phyloP scores from a whole-genome alignment of 2,797 vertebrate genomes.

The Pipistrellus pygmaeus region DNA sequence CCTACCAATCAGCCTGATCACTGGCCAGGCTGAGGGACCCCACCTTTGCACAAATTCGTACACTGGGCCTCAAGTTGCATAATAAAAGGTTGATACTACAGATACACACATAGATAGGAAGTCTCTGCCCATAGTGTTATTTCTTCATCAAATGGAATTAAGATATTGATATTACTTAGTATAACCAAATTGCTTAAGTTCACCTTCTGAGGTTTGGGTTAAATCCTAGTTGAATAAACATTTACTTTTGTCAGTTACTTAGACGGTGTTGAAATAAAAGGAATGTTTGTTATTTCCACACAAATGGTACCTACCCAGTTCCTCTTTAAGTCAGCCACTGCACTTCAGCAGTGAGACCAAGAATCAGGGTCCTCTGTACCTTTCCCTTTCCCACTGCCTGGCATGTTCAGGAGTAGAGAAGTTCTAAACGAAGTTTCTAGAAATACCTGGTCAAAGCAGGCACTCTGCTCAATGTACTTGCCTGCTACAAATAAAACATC shows the following conservation, averaged over 20 bases:
- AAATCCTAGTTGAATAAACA: background rate
- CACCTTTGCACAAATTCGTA: no score
- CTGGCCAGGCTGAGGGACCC: no score
- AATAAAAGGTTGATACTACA: background rate
- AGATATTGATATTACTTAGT: background rate
- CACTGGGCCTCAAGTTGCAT: no score
- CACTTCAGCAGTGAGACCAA: background rate
- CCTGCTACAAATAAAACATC: background rate
- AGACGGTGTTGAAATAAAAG: background rate
- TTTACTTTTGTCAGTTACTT: background rate
- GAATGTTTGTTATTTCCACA: background rate
- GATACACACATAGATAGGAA: background rate
- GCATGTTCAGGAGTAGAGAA: background rate
- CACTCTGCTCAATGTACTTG: rapidly evolving
- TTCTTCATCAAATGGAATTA: background rate
- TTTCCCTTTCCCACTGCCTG: background rate
- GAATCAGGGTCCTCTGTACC: background rate
- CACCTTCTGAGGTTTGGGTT: background rate
- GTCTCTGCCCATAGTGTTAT: background rate
- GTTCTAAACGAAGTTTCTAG: background rate
- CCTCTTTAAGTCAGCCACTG: rapidly evolving
- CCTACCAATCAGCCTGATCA: no score
- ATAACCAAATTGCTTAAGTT: background rate
- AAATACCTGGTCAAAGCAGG: rapidly evolving
- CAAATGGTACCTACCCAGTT: no score